A percentile compares a stretch with the other conserved stretches of the same genome.
These are phyloP conservation scores for Phylloscopus trochiloides DNA, from an alignment of 2,113 vertebrate species.

Conservation along the genomic window DNA sequence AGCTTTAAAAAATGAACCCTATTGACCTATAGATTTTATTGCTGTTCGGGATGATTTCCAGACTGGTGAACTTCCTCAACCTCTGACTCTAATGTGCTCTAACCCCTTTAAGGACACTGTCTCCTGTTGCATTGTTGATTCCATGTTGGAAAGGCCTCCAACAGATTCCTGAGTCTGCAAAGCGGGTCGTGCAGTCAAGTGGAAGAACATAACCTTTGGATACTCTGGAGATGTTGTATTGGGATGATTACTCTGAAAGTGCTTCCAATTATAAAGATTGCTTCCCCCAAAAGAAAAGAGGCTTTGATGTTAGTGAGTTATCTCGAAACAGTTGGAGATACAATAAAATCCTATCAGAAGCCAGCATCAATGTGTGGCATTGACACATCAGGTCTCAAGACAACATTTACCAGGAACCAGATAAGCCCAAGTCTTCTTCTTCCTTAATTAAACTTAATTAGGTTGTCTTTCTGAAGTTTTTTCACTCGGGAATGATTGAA, in stretches of 20 bases:
- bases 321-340: neutral
- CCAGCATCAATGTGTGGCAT: neutral
- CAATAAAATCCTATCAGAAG: neutral
- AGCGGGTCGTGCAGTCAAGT: neutral
- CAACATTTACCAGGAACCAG: neutral
- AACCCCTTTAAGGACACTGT: neutral
- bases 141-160: neutral
- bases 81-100: neutral
- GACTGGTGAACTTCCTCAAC: neutral
- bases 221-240: neutral
- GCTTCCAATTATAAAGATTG: neutral
- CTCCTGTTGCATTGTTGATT: fast-evolving
- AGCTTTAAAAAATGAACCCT: neutral
- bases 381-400: neutral
- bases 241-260: neutral
- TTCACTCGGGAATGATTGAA: neutral
- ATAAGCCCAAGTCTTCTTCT: neutral
- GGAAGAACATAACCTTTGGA: neutral
- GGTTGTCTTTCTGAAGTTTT: neutral
- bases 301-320: neutral
- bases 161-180: neutral
- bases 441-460: neutral
- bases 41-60: neutral
- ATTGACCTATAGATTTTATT: neutral
- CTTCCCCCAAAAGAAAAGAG: neutral